Evolutionary conservation across 2,888 invertebrate species (phyloP).

Genomic region (Eudasyphora cyanicolor): DNA sequence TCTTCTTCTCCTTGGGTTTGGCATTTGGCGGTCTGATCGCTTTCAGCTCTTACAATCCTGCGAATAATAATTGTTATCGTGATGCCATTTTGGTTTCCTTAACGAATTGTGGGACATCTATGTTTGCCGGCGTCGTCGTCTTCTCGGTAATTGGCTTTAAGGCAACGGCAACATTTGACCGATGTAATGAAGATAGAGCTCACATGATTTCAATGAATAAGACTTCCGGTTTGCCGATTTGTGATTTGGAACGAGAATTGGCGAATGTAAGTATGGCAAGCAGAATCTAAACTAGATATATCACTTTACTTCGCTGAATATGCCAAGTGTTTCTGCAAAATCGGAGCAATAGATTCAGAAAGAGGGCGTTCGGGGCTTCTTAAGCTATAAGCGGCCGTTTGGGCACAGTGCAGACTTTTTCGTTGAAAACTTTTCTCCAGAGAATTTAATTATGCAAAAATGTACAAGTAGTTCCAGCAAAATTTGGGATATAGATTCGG

Average conservation of each 20-base stretch:
- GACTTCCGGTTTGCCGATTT: constrained; percentile 86
- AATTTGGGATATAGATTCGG: too few relatives aligned
- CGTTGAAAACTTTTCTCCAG: too few relatives aligned
- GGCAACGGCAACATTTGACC: constrained; percentile 79
- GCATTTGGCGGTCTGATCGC: constrained; percentile 98
- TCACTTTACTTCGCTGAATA: too few relatives aligned
- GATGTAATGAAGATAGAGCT: constrained; percentile 77
- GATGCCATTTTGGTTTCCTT: constrained; percentile 96
- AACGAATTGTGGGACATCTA: constrained; percentile 96
- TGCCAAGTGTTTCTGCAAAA: too few relatives aligned
- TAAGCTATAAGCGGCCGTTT: too few relatives aligned
- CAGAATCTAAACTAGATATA: too few relatives aligned
- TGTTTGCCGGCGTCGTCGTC: constrained; percentile 98
- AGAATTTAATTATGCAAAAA: too few relatives aligned
- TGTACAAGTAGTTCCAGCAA: too few relatives aligned
- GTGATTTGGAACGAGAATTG: constrained; percentile 91
- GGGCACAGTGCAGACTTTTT: too few relatives aligned
- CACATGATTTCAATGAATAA: constrained; percentile 83
- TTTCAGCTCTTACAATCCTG: constrained; percentile 95
- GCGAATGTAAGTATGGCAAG: constrained; percentile 87
- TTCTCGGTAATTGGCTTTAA: constrained; percentile 97
- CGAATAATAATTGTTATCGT: constrained; percentile 96
- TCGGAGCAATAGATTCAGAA: too few relatives aligned
- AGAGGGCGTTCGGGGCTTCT: too few relatives aligned
- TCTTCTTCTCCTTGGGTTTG: constrained; percentile 96